Evolutionary conservation across 2,888 invertebrate genomes (phyloP).

Genomic region (Baccha elongata): DNA sequence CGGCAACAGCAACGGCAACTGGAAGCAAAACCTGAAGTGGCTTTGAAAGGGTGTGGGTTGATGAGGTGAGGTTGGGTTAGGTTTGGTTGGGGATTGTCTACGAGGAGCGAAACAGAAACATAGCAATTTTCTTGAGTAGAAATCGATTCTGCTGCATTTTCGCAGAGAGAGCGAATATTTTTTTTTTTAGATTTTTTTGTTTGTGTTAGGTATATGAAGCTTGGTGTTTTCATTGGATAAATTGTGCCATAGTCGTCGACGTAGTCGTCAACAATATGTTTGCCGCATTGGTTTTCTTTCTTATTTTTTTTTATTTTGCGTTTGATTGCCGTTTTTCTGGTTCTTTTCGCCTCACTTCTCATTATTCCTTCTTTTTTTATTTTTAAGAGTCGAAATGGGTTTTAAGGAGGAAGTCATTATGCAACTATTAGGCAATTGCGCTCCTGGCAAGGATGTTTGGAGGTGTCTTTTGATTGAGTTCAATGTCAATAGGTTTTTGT

Average conservation of each 20-base stretch:
- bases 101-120: constrained; percentile 26
- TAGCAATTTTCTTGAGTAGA: constrained; percentile 68
- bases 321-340: constrained; percentile 51
- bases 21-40: constrained; percentile 38
- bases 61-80: background rate
- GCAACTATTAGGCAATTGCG: constrained; percentile 71
- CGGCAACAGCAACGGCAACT: too few species aligned
- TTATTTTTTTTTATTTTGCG: background rate
- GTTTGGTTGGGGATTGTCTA: constrained; percentile 26
- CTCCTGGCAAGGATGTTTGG: constrained; percentile 61
- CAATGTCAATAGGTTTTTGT: constrained; percentile 60
- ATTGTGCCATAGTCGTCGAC: constrained; percentile 36
- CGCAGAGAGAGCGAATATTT: constrained; percentile 30
- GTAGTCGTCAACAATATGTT: constrained; percentile 59
- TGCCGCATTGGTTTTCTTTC: constrained; percentile 56
- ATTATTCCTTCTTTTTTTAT: background rate
- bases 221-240: constrained; percentile 49
- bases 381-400: constrained; percentile 32
- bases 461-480: constrained; percentile 69
- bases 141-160: constrained; percentile 70
- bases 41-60: constrained; percentile 15
- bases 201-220: too few species aligned
- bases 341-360: constrained; percentile 11
- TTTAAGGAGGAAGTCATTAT: constrained; percentile 67
- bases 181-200: constrained; percentile 21